A percentile compares a stretch with the other conserved stretches of the same genome.
phyloP scores from a whole-genome alignment of 1,140 invertebrate species.

The Drosophila serrata region DNA sequence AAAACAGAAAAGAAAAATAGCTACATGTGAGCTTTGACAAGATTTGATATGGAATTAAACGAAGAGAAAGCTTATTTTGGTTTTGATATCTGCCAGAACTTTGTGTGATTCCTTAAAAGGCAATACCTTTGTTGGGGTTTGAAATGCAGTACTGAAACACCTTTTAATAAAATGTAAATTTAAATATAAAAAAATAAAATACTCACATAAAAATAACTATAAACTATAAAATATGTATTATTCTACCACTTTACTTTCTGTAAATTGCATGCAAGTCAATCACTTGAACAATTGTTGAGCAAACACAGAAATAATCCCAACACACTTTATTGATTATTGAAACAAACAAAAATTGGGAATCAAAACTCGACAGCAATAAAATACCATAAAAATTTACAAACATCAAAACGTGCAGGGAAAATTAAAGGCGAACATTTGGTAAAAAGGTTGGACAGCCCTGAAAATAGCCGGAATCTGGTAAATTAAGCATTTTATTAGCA shows the following conservation, averaged over 20 bases:
- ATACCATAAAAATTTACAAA: slow-evolving; percentile 64
- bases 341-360: slow-evolving; percentile 1
- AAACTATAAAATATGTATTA: no score
- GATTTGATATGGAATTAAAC: slow-evolving; percentile 11
- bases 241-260: not conserved
- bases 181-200: not conserved
- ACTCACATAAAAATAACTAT: no score
- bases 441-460: slow-evolving; percentile 38
- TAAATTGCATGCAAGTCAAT: slow-evolving; percentile 28
- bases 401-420: slow-evolving; percentile 30
- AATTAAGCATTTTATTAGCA: slow-evolving; percentile 80
- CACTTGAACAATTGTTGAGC: slow-evolving; percentile 27
- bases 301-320: slow-evolving; percentile 11
- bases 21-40: not conserved
- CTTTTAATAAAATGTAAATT: not conserved
- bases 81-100: slow-evolving; percentile 2
- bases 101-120: not conserved
- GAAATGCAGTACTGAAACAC: not conserved
- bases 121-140: not conserved
- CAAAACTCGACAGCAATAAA: slow-evolving; percentile 45
- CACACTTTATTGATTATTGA: slow-evolving; percentile 10
- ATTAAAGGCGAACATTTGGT: slow-evolving; percentile 19
- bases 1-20: slow-evolving; percentile 21
- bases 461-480: slow-evolving; percentile 44
- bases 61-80: slow-evolving; percentile 3